Evolutionary conservation across 2,113 vertebrate species (phyloP), one percentile per base, ranked within the genome.

Genomic region (Catharus minimus): DNA sequence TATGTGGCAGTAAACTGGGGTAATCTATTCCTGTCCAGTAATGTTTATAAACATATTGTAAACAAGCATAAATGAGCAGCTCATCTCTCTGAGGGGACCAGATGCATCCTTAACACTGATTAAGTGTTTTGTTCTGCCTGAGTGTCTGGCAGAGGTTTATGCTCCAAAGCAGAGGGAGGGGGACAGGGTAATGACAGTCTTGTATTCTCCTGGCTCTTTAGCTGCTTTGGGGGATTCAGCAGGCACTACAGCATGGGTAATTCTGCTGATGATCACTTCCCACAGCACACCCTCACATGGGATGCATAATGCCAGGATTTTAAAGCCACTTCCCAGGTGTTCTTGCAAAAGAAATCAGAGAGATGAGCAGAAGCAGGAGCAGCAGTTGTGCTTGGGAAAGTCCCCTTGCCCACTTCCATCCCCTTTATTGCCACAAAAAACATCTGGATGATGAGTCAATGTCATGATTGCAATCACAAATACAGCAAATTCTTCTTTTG

Each of bases 61-160:
- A 97, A 97, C 97, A 97, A 96, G 96, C 94, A 89, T 82, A 97
- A 96, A 96, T 90, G 95, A 97, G 86, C 95, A 96, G 90, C 88
- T 94, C 92, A 94, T 97, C 86, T 96, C 96, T 97, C 97, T 62
- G 56, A 94, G 95, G 97, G 95, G 55, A 97, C 96, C 96, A 97
- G 95, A 97, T 97, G 95, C 86, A 89, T 97, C 95, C 95, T 96
- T 97, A 97, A 97, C 96, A 93, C 96, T 97, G 97, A 97, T 98
- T 97, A 97, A 98, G 96, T 97, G 93, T 96, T 97, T 97, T 96
- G 95, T 97, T 97, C 96, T 96, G 94, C 96, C 95, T 95, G 91
- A 96, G 72, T 96, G 95, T 97, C 97, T 97, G 96, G 95, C 88
- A 91, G 92, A 96, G 95, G 95, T 96, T 96, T 96, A 82, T 91